Percentiles rank a stretch among this genome's conserved stretches.
phyloP scores from a whole-genome alignment of 2,113 vertebrate genomes.

The Mohoua ochrocephala region DNA sequence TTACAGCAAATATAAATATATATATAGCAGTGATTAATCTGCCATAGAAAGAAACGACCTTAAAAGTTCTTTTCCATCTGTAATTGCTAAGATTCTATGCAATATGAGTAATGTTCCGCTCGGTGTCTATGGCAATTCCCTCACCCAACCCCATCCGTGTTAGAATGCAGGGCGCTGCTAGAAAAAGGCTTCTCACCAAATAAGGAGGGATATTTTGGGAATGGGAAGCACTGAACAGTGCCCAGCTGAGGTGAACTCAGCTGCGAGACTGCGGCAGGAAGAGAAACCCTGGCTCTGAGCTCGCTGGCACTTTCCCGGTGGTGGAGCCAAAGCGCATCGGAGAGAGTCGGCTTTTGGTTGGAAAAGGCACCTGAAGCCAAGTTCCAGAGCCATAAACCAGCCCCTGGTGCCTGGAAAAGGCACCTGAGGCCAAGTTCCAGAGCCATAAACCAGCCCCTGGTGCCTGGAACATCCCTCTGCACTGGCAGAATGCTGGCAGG shows the following conservation, averaged over 20 bases:
- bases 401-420: not conserved
- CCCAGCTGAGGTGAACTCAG: not conserved
- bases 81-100: not conserved
- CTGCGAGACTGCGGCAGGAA: not conserved
- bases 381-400: not conserved
- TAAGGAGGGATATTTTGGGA: not conserved
- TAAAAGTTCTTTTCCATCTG: conserved; percentile 5
- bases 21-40: not conserved
- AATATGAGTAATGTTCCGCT: conserved; percentile 20
- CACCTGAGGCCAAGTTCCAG: no score
- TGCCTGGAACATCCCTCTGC: not conserved
- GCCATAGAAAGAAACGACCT: not conserved
- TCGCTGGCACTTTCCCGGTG: not conserved
- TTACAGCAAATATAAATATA: not conserved
- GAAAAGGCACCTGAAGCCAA: not conserved
- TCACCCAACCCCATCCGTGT: not conserved
- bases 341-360: not conserved
- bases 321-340: not conserved
- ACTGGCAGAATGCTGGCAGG: not conserved
- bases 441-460: no score
- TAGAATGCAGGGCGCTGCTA: not conserved
- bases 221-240: not conserved
- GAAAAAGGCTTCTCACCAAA: not conserved
- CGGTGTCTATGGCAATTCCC: not conserved
- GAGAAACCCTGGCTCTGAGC: not conserved